These are phyloP conservation scores for Manis crassicaudata DNA, from an alignment of 2,797 vertebrate species.

Conservation along the genomic window DNA sequence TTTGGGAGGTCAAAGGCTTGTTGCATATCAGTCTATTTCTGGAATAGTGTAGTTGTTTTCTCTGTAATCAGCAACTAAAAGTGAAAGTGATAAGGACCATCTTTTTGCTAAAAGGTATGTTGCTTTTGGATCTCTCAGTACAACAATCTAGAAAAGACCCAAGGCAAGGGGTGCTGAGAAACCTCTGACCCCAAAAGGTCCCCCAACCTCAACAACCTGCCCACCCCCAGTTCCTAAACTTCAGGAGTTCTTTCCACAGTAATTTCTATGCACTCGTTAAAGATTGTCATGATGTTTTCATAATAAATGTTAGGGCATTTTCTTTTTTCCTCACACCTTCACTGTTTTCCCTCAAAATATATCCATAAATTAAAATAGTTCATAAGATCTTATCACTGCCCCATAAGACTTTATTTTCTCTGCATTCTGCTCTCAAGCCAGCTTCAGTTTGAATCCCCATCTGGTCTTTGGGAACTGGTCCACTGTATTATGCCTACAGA, in stretches of 20 bases:
- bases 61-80: background rate
- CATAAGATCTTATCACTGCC: background rate
- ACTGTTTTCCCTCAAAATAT: slow-evolving; percentile 38
- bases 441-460: background rate
- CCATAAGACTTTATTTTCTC: background rate
- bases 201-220: background rate
- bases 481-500: background rate
- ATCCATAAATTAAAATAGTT: background rate
- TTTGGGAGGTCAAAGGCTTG: background rate
- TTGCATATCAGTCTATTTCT: background rate
- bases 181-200: background rate
- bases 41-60: background rate
- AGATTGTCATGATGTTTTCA: background rate
- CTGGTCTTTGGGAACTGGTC: background rate
- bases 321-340: background rate
- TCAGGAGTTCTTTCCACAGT: background rate
- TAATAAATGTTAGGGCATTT: background rate
- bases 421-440: background rate
- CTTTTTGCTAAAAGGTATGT: slow-evolving; percentile 20
- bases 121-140: slow-evolving; percentile 28
- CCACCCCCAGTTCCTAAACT: background rate
- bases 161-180: background rate
- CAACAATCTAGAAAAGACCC: background rate
- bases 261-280: background rate
- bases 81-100: slow-evolving; percentile 1